Evolutionary conservation across 2,888 invertebrate species (phyloP), one percentile per base, ranked within the genome.

Genomic region (Anarsia innoxiella): DNA sequence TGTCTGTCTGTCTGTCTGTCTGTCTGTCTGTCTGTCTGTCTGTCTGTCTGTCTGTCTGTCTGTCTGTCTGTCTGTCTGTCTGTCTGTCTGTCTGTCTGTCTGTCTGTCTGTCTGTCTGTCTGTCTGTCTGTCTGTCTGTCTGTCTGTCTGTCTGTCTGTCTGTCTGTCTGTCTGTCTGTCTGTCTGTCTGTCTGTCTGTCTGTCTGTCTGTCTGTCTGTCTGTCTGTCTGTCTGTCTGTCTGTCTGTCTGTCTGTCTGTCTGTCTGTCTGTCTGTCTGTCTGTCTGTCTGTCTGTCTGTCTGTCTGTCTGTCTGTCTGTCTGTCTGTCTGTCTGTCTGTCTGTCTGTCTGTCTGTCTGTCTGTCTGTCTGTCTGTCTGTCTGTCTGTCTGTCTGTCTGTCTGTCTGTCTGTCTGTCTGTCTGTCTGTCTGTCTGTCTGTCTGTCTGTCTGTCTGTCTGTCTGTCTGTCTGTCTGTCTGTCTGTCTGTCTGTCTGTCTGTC

Each of bases 1-100:
- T 25, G 25, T 25, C 25, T 25, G 25, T 25, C 25, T 25, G 25
- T 25, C 25, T 25, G 25, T 25, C 25, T 25, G 25, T 25, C 25
- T 25, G 25, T 25, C 25, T 25, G 25, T 25, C 25, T 25, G 25
- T 25, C 25, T 25, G 25, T 25, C 25, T 25, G 25, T 25, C 25
- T 25, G 25, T 25, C 25, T 25, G 25, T 25, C 25, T 25, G 25
- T 25, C 25, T 25, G 25, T 25, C 25, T 25, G 25, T 25, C 25
- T 25, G 25, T 25, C 25, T 25, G 25, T 25, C 25, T 25, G 25
- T 25, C 25, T 25, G 25, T 25, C 25, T 25, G 25, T 25, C 25
- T 25, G 25, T 25, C 25, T 25, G 25, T 25, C 25, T 25, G 25
- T 25, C 25, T 25, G 25, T 25, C 25, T 25, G 25, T 25, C 25